phyloP scores from a whole-genome alignment of 2,797 vertebrate species.

The Sparidentex hasta region DNA sequence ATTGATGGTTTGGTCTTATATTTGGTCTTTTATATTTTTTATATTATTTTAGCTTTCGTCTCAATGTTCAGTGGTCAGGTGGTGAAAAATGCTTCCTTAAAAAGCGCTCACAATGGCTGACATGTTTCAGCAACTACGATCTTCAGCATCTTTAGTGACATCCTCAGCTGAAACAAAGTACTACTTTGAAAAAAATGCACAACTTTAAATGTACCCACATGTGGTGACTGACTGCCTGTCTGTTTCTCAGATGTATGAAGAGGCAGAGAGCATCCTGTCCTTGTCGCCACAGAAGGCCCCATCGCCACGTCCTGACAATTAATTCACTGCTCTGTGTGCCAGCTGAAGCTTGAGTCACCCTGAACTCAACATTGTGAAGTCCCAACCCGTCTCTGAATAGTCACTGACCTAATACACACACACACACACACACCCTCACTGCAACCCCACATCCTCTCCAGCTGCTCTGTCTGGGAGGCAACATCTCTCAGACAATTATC shows the following conservation, averaged over 20 bases:
- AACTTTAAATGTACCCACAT: neutral
- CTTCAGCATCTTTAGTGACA: neutral
- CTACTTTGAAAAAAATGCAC: neutral
- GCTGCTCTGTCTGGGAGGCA: neutral
- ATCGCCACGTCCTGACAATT: neutral
- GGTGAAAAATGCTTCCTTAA: neutral
- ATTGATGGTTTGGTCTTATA: neutral
- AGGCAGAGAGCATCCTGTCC: conserved; percentile 90
- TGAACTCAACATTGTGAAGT: too few species aligned
- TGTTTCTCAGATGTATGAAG: conserved; percentile 88
- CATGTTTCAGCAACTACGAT: neutral
- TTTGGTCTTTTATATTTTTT: neutral
- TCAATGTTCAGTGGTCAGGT: neutral
- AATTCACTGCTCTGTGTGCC: neutral
- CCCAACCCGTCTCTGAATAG: neutral
- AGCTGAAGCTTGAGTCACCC: neutral
- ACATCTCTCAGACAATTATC: neutral
- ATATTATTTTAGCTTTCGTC: neutral
- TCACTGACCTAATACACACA: neutral
- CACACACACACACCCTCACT: neutral
- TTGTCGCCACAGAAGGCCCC: conserved; percentile 67
- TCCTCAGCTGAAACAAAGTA: neutral
- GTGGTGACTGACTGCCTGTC: neutral
- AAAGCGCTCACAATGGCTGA: neutral
- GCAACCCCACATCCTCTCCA: neutral